These are phyloP conservation scores for Otocyon megalotis DNA, from an alignment of 2,113 vertebrate genomes.

Conservation along the genomic window DNA sequence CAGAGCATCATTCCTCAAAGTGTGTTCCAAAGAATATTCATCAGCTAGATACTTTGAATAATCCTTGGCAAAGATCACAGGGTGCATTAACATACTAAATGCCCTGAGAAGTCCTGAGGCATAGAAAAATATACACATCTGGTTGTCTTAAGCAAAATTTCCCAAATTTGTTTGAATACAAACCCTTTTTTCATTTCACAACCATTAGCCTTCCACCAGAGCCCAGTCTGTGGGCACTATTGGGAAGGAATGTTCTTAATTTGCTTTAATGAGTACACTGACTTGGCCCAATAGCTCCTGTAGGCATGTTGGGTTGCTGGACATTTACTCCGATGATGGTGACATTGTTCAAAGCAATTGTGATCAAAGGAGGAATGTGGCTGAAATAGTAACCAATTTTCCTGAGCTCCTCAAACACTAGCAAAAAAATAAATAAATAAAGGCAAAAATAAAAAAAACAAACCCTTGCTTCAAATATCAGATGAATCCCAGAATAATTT, in stretches of 20 bases:
- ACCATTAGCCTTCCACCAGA: neutral
- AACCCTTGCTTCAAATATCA: neutral
- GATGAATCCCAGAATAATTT: neutral
- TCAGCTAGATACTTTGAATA: neutral
- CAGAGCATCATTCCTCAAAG: neutral
- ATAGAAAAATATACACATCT: neutral
- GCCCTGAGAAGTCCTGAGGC: neutral
- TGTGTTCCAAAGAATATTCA: neutral
- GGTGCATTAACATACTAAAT: neutral
- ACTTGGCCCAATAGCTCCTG: rapidly evolving
- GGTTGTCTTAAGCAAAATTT: neutral
- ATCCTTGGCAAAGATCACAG: neutral
- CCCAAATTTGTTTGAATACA: neutral
- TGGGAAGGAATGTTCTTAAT: neutral
- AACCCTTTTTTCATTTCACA: neutral
- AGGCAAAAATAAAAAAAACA: neutral
- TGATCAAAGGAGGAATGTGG: neutral
- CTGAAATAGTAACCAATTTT: neutral
- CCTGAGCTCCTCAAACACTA: neutral
- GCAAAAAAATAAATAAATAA: neutral
- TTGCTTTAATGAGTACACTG: no score
- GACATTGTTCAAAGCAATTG: neutral
- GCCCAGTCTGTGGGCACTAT: neutral
- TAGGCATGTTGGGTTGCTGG: neutral
- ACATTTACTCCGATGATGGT: rapidly evolving